phyloP scores from a whole-genome alignment of 1,140 invertebrate species.

The Gryon sp. region DNA sequence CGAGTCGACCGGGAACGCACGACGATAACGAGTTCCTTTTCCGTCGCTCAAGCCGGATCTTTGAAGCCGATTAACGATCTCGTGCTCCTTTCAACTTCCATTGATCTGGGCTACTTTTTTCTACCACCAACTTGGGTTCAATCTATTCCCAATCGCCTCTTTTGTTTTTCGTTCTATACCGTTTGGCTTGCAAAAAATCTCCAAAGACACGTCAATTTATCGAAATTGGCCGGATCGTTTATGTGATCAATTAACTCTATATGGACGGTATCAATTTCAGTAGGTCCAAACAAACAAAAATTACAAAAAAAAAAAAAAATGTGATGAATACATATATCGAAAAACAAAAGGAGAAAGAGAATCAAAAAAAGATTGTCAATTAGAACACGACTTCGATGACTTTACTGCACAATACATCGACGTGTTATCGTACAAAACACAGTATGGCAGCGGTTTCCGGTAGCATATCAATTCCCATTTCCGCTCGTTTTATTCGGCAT shows the following conservation, averaged over 20 bases:
- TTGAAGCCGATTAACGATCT: constrained; percentile 63
- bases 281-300: not conserved
- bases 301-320: too few relatives aligned
- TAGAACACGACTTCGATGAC: constrained; percentile 35
- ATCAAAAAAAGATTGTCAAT: constrained; percentile 27
- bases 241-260: not conserved
- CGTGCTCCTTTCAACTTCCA: constrained; percentile 46
- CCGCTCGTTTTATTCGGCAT: constrained; percentile 66
- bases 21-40: constrained; percentile 74
- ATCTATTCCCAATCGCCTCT: constrained; percentile 25
- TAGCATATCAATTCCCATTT: constrained; percentile 75
- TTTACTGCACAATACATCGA: constrained; percentile 46
- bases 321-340: not conserved
- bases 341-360: not conserved
- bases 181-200: not conserved
- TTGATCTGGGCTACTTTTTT: constrained; percentile 54
- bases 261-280: not conserved
- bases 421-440: constrained; percentile 62
- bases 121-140: not conserved
- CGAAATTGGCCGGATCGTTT: constrained; percentile 5
- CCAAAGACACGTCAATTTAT: constrained; percentile 6
- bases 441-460: constrained; percentile 74
- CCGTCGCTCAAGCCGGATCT: constrained; percentile 66
- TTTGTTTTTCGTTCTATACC: constrained; percentile 20
- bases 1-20: constrained; percentile 68